Evolutionary conservation across 2,113 vertebrate species (phyloP).

Genomic region (Rhabdomys dilectus): DNA sequence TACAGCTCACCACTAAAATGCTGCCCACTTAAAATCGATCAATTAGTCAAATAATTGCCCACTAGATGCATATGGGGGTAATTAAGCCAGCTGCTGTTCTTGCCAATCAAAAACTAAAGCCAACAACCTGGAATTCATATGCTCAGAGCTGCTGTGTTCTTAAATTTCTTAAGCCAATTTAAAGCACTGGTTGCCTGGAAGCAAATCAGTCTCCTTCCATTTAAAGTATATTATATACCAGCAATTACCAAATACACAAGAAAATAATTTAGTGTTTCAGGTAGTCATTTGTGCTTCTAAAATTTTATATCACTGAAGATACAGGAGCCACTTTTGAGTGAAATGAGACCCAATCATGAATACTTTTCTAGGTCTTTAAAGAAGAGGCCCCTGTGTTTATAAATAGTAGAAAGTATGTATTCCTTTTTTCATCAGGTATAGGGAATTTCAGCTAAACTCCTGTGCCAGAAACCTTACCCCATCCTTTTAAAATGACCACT

Average conservation of each 20-base stretch:
- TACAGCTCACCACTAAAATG: constrained; percentile 51
- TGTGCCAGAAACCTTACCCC: neutral
- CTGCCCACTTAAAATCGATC: constrained; percentile 60
- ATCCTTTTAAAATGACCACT: neutral
- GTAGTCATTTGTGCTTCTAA: neutral
- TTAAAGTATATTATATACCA: constrained; percentile 59
- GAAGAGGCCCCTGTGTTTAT: neutral
- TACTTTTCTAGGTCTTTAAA: constrained; percentile 10
- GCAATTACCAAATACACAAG: neutral
- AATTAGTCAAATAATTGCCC: constrained; percentile 48
- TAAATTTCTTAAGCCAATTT: constrained; percentile 53
- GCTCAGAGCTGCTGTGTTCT: constrained; percentile 22
- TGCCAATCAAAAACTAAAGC: constrained; percentile 48
- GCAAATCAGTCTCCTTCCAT: constrained; percentile 58
- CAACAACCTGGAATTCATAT: constrained; percentile 52
- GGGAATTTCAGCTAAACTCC: neutral
- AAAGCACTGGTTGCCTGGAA: constrained; percentile 53
- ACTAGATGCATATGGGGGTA: neutral
- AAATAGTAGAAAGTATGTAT: constrained; percentile 40
- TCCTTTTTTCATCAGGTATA: neutral
- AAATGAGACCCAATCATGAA: neutral
- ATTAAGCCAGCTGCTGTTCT: constrained; percentile 57
- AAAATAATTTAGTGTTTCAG: neutral
- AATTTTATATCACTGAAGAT: constrained; percentile 47
- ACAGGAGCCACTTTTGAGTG: neutral